phyloP scores from a whole-genome alignment of 2,113 vertebrate species.

The Lichenostomus cassidix region DNA sequence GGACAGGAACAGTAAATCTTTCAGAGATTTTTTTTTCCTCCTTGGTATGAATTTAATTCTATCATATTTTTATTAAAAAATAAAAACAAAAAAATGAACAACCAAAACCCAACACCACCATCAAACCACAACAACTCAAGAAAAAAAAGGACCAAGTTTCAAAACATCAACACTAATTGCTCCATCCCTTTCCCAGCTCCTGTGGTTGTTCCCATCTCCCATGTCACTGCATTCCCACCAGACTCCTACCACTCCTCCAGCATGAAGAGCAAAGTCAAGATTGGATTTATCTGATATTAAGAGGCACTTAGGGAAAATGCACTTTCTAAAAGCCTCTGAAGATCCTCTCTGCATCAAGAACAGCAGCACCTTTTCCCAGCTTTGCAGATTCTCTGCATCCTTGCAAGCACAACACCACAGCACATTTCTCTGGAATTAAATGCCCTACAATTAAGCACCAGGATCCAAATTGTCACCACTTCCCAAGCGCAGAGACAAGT shows the following conservation, averaged over 20 bases:
- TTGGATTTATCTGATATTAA: not conserved
- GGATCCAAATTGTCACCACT: not conserved
- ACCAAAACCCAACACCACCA: not conserved
- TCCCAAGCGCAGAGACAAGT: not conserved
- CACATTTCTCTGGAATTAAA: not conserved
- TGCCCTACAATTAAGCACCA: not conserved
- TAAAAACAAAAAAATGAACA: not conserved
- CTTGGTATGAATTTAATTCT: not conserved
- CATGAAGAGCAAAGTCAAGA: not conserved
- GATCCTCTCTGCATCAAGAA: not conserved
- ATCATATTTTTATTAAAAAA: not conserved
- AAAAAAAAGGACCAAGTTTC: not conserved
- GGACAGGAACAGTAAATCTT: not conserved
- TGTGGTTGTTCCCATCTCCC: not conserved
- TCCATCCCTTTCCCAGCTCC: not conserved
- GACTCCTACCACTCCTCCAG: not conserved
- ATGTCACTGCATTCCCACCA: not conserved
- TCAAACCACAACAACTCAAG: not conserved
- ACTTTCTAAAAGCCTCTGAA: not conserved
- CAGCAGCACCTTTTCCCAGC: not conserved
- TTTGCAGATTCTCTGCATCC: not conserved
- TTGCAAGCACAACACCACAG: not conserved
- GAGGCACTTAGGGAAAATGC: constrained; percentile 7
- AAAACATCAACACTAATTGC: not conserved
- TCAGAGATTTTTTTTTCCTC: not conserved